These are phyloP conservation scores for Eristalis arbustorum DNA, from an alignment of 2,888 invertebrate genomes.

Conservation along the genomic window DNA sequence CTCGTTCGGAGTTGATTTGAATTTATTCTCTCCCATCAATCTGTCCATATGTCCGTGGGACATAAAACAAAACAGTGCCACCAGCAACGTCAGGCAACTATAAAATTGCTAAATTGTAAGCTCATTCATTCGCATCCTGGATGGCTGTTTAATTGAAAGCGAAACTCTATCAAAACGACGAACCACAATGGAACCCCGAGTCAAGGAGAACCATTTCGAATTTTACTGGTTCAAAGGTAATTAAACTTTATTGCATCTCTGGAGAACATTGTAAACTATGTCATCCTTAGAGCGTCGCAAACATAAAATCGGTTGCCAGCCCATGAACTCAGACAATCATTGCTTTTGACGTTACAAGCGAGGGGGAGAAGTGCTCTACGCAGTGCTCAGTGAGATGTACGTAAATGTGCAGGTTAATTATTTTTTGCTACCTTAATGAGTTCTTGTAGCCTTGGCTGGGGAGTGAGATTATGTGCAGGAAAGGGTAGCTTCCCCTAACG, in stretches of 20 bases:
- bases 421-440: not conserved
- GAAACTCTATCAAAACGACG: not conserved
- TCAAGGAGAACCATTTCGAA: not conserved
- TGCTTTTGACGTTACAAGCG: no score
- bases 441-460: not conserved
- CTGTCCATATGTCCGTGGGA: not conserved
- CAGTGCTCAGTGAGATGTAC: not conserved
- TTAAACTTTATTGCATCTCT: not conserved
- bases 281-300: not conserved
- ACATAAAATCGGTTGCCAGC: not conserved
- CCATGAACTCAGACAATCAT: not conserved
- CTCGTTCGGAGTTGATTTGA: not conserved
- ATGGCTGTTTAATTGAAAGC: not conserved
- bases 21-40: not conserved
- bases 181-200: not conserved
- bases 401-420: not conserved
- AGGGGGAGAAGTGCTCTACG: not conserved
- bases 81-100: not conserved
- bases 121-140: not conserved
- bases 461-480: no score
- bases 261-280: not conserved
- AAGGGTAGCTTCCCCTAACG: no score
- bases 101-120: not conserved
- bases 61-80: not conserved
- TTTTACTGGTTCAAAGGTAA: not conserved